Evolutionary conservation across 1,140 invertebrate species (phyloP), one percentile per base, ranked within the genome.

Genomic region (Cydia strobilella): DNA sequence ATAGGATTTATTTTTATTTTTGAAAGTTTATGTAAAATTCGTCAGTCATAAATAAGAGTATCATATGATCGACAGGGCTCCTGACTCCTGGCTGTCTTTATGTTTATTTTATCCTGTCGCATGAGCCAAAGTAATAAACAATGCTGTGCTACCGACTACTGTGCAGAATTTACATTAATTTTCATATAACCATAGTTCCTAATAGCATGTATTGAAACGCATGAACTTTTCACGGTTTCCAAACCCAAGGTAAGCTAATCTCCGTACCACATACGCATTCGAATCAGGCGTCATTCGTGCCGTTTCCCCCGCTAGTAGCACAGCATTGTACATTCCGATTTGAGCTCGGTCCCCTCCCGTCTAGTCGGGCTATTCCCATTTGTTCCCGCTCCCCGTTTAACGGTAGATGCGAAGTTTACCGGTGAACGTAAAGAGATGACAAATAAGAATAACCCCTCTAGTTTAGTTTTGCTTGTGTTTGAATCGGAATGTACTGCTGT

Each of bases 401-500:
- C n/a, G 15, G 15, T 54, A 54, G 31, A 18, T 7, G 3, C 15
- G 15, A 13, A 45, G 12, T 45, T 51, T 51, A 39, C n/a, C 23
- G 5, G 20, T 45, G n/a, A 62, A 42, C 7, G 6, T 35, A 54
- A 74, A 59, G 54, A 63, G 23, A 13, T 31, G 6, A 54, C 45
- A 54, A 54, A 54, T 23, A 20, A 59, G 54, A 59, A n/a, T 66
- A 77, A 79, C 75, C 54, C 54, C 20, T 23, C 54, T 23, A 54
- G 51, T 54, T 54, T 54, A 59, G 23, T 10, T 20, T 12, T 23
- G 54, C 18, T 59, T 59, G 54, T 59, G 54, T 59, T 59, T 59
- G 84, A 91, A 90, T 91, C 90, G 90, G 97, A 92, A 96, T 96
- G 75, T 97, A 97, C 90, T 96, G 54, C 95, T 75, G 93, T 80